A percentile compares a stretch with the other conserved stretches of the same genome.
phyloP scores from a whole-genome alignment of 2,797 vertebrate species.

The Erithacus rubecula region DNA sequence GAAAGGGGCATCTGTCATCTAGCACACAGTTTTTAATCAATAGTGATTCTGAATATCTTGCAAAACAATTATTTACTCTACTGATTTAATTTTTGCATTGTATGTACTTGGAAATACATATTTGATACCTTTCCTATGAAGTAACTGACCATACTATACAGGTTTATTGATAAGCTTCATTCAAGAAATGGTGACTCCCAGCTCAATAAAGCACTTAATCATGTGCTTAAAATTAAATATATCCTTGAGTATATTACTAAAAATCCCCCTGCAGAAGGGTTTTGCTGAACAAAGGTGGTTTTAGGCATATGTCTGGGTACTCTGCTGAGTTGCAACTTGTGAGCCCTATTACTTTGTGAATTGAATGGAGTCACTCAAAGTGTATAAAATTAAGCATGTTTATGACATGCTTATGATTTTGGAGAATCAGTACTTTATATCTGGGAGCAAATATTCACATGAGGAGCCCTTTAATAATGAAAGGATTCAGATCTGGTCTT shows the following conservation, averaged over 20 bases:
- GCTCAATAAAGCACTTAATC: neutral
- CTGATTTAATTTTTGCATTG: neutral
- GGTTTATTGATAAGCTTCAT: neutral
- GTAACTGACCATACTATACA: neutral
- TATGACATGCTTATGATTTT: neutral
- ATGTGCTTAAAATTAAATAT: neutral
- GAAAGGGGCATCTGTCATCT: neutral
- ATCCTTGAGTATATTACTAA: neutral
- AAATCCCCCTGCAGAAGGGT: neutral
- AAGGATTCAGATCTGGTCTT: neutral
- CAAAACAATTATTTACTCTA: neutral
- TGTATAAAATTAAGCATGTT: neutral
- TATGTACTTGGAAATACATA: neutral
- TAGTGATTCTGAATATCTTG: neutral
- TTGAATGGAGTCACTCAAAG: neutral
- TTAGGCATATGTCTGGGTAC: neutral
- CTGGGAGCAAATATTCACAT: neutral
- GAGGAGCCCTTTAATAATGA: neutral
- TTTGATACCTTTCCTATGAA: neutral
- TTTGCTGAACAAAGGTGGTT: neutral
- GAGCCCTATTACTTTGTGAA: neutral
- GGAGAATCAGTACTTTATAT: neutral
- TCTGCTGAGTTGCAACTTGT: neutral
- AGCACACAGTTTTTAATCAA: neutral
- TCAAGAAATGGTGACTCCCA: neutral